Conservation (phyloP, 2,888 invertebrate species). For the Agapostemon virescens region DNA sequence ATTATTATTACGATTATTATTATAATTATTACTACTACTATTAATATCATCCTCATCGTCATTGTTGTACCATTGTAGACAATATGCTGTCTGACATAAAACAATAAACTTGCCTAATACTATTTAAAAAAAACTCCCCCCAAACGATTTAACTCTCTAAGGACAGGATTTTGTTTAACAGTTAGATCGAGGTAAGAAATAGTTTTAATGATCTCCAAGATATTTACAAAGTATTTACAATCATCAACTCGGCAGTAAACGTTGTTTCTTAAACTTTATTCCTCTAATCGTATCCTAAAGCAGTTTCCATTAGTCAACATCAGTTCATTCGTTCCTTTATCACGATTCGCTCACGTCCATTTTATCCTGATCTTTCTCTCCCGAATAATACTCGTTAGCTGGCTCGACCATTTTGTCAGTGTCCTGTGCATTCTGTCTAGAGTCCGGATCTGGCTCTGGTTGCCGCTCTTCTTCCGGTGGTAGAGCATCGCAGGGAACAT, state of each 20-base stretch:
- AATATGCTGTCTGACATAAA: conserved; percentile 70
- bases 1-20: conserved; percentile 54
- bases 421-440: conserved; percentile 88
- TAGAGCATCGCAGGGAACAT: conserved; percentile 92
- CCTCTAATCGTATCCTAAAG: not conserved
- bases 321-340: conserved; percentile 25
- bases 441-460: conserved; percentile 92
- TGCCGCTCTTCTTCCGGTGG: conserved; percentile 86
- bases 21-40: conserved; percentile 53
- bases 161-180: not conserved
- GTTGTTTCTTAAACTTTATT: not conserved
- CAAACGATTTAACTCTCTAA: not conserved
- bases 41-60: conserved; percentile 62
- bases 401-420: conserved; percentile 91
- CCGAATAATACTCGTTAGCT: conserved; percentile 94
- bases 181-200: conserved; percentile 23
- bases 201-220: conserved; percentile 27
- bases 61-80: conserved; percentile 68
- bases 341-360: conserved; percentile 80
- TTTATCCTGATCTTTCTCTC: conserved; percentile 94
- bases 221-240: conserved; percentile 57
- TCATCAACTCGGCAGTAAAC: not conserved
- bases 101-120: conserved; percentile 75
- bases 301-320: not conserved
- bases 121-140: conserved; percentile 58